phyloP scores from a whole-genome alignment of 2,797 vertebrate genomes.

The Lepus oiostolus region DNA sequence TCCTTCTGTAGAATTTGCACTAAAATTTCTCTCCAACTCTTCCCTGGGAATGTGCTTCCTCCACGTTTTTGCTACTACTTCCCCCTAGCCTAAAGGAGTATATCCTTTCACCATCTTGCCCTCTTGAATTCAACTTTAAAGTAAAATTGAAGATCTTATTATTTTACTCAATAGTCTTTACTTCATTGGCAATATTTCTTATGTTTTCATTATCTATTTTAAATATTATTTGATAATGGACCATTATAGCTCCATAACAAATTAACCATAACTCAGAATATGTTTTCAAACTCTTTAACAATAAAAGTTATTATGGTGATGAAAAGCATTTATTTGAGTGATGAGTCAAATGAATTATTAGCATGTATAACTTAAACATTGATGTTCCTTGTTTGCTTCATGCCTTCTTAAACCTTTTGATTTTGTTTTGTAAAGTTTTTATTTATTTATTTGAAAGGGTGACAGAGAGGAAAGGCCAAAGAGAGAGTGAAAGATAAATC shows the following conservation, averaged over 20 bases:
- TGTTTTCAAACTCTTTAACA: slow-evolving; percentile 1
- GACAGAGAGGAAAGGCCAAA: too few species aligned
- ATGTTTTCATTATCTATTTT: neutral
- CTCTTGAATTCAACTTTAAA: neutral
- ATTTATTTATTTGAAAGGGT: too few species aligned
- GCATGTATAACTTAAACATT: neutral
- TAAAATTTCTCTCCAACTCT: too few species aligned
- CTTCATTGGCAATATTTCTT: neutral
- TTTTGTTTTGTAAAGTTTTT: too few species aligned
- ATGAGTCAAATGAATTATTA: neutral
- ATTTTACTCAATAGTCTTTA: slow-evolving; percentile 13
- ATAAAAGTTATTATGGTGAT: neutral
- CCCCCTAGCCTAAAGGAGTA: too few species aligned
- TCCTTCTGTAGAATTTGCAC: too few species aligned
- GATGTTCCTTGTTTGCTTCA: neutral
- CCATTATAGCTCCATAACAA: neutral
- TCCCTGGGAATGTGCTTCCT: too few species aligned
- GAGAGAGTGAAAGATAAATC: too few species aligned
- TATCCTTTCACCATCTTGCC: too few species aligned
- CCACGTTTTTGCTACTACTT: too few species aligned
- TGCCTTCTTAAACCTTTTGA: neutral
- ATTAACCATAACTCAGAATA: neutral
- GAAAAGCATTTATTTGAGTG: neutral
- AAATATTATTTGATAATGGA: neutral
- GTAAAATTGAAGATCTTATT: neutral